Evolutionary conservation across 2,797 vertebrate species (phyloP), one percentile per base, ranked within the genome.

Genomic region (Acanthurus tractus): DNA sequence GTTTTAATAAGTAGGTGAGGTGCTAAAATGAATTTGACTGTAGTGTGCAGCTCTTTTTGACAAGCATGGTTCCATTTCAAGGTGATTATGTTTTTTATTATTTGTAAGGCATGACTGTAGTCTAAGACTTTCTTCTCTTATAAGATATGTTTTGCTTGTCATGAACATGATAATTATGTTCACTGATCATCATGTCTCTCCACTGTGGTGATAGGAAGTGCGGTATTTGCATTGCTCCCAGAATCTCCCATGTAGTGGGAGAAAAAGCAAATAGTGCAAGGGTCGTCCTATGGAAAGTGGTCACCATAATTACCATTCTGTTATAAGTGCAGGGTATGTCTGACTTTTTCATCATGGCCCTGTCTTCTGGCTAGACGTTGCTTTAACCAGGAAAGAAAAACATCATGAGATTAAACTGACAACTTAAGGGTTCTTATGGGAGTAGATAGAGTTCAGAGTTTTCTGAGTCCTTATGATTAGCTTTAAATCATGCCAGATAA

Each of bases 231-330:
- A 63, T 70, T 36, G 14, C 81, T 86, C 54, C 45, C 61, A 73
- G 63, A 88, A 64, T 82, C 82, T 78, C 75, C 64, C 65, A 67
- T 86, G 74, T 75, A 72, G 71, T 22, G 65, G 79, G 29, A 80
- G 72, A 78, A 78, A 88, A 90, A 85, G 57, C 56, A 82, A 88
- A 89, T 68, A 82, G 54, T 81, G 70, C 10, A 76, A 87, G 70
- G 89, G 85, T 88, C 86, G 86, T 91, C 79, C 70, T 89, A 88
- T 91, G 89, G 88, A 93, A 93, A 89, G 64, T 55, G 65, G 73
- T 92, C 76, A 73, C 77, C 74, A 78, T 90, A 91, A 93, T 92
- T 90, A 86, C 79, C 22, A 36, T 71, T 79, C 78, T 66, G 62
- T 69, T 87, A 77, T 90, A 82, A 89, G 78, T 81, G 73, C 48